Percentiles rank a stretch among this genome's conserved stretches.
These are phyloP conservation scores for Pogoniulus pusillus DNA, from an alignment of 2,797 vertebrate species.

Conservation along the genomic window DNA sequence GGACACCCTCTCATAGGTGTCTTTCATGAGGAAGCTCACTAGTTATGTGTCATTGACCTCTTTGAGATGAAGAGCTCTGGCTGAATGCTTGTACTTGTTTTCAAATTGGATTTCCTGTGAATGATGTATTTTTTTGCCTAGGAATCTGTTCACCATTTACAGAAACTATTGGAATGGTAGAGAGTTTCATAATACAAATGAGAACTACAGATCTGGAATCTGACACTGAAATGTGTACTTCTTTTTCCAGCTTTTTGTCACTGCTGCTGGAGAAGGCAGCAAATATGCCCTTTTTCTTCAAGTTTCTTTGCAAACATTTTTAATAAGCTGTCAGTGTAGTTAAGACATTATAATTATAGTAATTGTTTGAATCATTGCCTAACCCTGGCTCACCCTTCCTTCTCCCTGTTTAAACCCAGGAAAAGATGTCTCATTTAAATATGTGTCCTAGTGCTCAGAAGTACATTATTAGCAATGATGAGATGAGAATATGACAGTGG, in stretches of 20 bases:
- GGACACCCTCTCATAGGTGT: neutral
- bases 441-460: conserved; percentile 8
- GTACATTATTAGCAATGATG: conserved; percentile 31
- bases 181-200: neutral
- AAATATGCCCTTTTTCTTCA: conserved; percentile 21
- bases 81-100: neutral
- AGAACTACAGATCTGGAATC: neutral
- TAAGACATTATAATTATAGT: conserved; percentile 38
- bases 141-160: neutral
- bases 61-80: neutral
- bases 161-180: neutral
- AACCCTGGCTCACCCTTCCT: conserved; percentile 1
- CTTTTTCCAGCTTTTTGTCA: neutral
- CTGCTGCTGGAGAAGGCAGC: neutral
- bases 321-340: conserved; percentile 44
- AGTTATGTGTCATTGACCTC: neutral
- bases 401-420: conserved; percentile 9
- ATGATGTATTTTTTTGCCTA: neutral
- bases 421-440: conserved; percentile 45
- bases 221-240: neutral
- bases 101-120: neutral
- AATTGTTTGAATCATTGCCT: conserved; percentile 21
- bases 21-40: neutral
- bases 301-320: conserved; percentile 23
- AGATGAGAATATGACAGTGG: conserved; percentile 27